Evolutionary conservation across 2,797 vertebrate species (phyloP).

Genomic region (Spondyliosoma cantharus): DNA sequence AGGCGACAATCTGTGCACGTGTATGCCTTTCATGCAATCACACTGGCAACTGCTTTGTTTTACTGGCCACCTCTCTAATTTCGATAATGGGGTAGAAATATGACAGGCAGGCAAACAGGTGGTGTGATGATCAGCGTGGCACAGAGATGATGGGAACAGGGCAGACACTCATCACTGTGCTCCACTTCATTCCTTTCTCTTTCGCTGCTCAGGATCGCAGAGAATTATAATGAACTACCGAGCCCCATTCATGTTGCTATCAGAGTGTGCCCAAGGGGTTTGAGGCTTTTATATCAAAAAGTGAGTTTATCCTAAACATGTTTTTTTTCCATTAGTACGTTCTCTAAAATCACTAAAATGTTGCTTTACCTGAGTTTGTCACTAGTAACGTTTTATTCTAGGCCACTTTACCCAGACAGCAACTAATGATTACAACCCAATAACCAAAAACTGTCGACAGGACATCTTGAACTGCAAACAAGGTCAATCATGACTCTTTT

Average conservation of each 20-base stretch:
- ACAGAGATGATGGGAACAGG: constrained; percentile 48
- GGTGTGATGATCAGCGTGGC: constrained; percentile 47
- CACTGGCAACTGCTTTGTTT: constrained; percentile 22
- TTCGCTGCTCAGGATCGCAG: constrained; percentile 43
- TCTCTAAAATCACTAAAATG: too few relatives aligned
- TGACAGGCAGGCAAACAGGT: constrained; percentile 49
- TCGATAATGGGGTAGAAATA: constrained; percentile 61
- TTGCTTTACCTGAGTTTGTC: too few relatives aligned
- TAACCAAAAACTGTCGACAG: too few relatives aligned
- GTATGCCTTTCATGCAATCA: not conserved
- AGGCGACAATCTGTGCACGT: constrained; percentile 11
- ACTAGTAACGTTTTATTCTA: too few relatives aligned
- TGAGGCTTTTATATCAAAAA: too few relatives aligned
- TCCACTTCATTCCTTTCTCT: constrained; percentile 55
- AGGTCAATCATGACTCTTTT: too few relatives aligned
- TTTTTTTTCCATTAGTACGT: too few relatives aligned
- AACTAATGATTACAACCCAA: too few relatives aligned
- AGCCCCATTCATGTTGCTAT: not conserved
- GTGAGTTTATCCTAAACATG: too few relatives aligned
- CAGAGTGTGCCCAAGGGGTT: too few relatives aligned
- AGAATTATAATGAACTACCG: constrained; percentile 54
- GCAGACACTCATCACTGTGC: constrained; percentile 47
- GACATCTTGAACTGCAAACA: too few relatives aligned
- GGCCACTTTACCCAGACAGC: too few relatives aligned
- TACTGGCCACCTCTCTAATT: constrained; percentile 44